A percentile compares a stretch with the other conserved stretches of the same genome.
These are phyloP conservation scores for Gallinago undulata DNA, from an alignment of 2,113 vertebrate genomes.

Conservation along the genomic window DNA sequence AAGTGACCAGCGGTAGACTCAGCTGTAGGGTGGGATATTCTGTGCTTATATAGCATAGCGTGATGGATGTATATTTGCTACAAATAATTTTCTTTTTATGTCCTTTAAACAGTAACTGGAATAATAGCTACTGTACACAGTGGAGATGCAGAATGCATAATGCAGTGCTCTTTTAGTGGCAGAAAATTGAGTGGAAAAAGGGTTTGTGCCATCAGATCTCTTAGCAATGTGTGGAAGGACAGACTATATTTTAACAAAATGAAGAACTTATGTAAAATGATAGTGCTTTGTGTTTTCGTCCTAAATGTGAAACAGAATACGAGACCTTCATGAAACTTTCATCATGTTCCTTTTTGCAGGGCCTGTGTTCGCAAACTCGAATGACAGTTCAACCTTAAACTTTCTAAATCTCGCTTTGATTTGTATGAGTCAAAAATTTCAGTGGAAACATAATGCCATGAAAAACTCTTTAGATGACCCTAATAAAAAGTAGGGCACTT, in stretches of 20 bases:
- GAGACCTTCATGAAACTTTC: neutral
- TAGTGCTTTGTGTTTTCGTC: neutral
- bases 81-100: neutral
- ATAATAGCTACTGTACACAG: neutral
- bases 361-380: neutral
- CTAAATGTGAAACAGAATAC: neutral
- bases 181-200: constrained; percentile 6
- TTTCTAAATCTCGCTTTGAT: constrained; percentile 1
- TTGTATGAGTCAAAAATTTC: constrained; percentile 16
- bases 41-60: neutral
- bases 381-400: neutral
- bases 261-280: neutral
- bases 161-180: neutral
- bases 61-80: neutral
- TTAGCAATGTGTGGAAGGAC: neutral
- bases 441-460: neutral
- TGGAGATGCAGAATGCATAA: neutral
- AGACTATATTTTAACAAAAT: neutral
- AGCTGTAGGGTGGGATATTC: neutral
- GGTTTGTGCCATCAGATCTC: neutral
- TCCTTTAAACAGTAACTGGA: neutral
- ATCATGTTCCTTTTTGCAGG: neutral
- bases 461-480: neutral
- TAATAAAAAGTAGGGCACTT: neutral
- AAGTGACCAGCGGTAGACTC: neutral